Conservation (phyloP, 2,888 invertebrate genomes). For the Orgyia antiqua region DNA sequence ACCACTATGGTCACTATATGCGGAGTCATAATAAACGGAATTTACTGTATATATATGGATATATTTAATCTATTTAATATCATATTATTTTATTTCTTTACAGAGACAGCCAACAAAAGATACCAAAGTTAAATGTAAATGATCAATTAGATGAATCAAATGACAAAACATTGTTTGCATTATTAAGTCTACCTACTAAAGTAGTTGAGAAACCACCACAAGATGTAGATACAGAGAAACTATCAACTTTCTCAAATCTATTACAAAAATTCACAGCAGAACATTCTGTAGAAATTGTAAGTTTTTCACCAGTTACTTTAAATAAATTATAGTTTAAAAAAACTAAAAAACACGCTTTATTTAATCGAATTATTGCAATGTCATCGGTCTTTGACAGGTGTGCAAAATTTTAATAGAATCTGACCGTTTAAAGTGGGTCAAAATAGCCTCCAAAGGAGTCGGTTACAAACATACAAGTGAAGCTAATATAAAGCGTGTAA, state of each 20-base stretch:
- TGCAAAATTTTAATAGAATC: no score
- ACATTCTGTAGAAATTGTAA: slow-evolving; percentile 60
- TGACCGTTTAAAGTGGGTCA: no score
- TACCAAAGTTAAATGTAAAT: slow-evolving; percentile 39
- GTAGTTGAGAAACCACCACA: slow-evolving; percentile 43
- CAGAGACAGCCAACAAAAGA: slow-evolving; percentile 50
- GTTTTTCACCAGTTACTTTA: slow-evolving; percentile 19
- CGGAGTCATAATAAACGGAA: no score
- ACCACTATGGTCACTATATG: no score
- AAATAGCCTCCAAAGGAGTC: no score
- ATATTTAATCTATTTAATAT: not conserved
- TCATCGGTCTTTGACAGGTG: no score
- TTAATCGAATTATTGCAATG: no score
- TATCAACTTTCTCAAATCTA: slow-evolving; percentile 67
- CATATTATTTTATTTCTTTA: not conserved
- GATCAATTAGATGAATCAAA: slow-evolving; percentile 62
- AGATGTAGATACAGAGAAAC: slow-evolving; percentile 52
- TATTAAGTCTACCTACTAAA: slow-evolving; percentile 63
- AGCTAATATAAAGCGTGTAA: no score
- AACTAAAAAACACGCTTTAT: no score
- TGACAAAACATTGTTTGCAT: slow-evolving; percentile 79
- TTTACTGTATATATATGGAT: no score
- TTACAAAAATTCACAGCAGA: slow-evolving; percentile 69
- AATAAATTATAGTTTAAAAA: no score
- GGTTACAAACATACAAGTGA: no score